Percentiles rank a stretch among this genome's conserved stretches.
These are phyloP conservation scores for Ecdyonurus torrentis DNA, from an alignment of 2,888 invertebrate species.

Conservation along the genomic window DNA sequence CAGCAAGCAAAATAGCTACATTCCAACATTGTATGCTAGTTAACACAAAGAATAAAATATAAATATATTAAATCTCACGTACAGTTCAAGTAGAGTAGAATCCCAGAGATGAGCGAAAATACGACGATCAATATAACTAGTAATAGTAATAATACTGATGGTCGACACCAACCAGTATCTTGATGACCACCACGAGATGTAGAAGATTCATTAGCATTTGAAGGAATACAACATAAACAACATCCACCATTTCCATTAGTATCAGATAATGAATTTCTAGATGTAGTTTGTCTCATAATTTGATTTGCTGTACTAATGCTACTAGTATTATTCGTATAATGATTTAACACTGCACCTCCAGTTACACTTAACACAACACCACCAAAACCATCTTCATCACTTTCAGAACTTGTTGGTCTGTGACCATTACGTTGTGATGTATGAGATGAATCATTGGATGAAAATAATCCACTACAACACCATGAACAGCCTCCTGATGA, in stretches of 20 bases:
- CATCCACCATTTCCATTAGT: background rate
- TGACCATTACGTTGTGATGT: background rate
- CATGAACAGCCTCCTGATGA: background rate
- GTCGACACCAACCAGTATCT: conserved; percentile 31
- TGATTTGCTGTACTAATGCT: background rate
- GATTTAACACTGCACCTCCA: background rate
- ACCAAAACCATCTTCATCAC: background rate
- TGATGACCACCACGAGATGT: background rate
- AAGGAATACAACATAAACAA: background rate
- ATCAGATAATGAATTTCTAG: background rate
- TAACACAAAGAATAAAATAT: background rate
- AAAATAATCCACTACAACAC: background rate
- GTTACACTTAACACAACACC: background rate
- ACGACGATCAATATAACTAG: conserved; percentile 37
- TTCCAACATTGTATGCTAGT: no score
- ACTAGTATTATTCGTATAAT: background rate
- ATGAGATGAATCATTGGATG: background rate
- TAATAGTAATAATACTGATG: conserved; percentile 36
- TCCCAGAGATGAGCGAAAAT: conserved; percentile 39
- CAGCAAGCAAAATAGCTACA: no score
- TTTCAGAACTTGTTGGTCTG: background rate
- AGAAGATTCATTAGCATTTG: background rate
- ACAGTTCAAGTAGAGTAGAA: conserved; percentile 43
- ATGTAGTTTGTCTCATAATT: background rate
- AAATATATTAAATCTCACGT: conserved; percentile 23